A percentile compares a stretch with the other conserved stretches of the same genome.
Conservation (phyloP, 2,113 vertebrate species). For the Fulica atra region DNA sequence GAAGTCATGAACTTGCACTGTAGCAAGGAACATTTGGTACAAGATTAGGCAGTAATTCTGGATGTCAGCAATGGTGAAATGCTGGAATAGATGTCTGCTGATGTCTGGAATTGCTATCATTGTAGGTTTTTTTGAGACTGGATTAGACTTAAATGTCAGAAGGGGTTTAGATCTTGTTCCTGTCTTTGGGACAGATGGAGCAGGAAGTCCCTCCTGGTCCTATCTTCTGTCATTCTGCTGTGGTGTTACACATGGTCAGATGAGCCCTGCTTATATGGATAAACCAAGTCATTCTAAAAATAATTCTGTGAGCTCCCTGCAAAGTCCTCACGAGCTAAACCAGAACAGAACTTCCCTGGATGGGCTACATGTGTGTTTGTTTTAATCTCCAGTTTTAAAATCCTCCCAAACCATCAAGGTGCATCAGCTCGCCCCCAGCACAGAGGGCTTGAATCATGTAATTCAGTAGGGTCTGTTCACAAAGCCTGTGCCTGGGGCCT, state of each 20-base stretch:
- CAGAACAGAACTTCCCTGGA: background rate
- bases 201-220: background rate
- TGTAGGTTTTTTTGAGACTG: background rate
- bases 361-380: background rate
- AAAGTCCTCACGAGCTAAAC: background rate
- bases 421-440: background rate
- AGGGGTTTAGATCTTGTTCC: background rate
- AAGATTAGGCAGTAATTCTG: background rate
- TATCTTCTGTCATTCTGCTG: background rate
- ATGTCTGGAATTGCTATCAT: background rate
- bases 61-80: background rate
- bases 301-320: background rate
- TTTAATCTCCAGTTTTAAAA: background rate
- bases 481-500: constrained; percentile 20
- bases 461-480: constrained; percentile 1
- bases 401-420: background rate
- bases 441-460: background rate
- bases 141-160: background rate
- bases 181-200: background rate
- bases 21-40: background rate
- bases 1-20: background rate
- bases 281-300: background rate
- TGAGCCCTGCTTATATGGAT: background rate
- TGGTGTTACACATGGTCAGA: background rate
- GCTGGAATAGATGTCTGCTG: background rate